phyloP scores from a whole-genome alignment of 2,113 vertebrate genomes.

The Pseudopodoces humilis region DNA sequence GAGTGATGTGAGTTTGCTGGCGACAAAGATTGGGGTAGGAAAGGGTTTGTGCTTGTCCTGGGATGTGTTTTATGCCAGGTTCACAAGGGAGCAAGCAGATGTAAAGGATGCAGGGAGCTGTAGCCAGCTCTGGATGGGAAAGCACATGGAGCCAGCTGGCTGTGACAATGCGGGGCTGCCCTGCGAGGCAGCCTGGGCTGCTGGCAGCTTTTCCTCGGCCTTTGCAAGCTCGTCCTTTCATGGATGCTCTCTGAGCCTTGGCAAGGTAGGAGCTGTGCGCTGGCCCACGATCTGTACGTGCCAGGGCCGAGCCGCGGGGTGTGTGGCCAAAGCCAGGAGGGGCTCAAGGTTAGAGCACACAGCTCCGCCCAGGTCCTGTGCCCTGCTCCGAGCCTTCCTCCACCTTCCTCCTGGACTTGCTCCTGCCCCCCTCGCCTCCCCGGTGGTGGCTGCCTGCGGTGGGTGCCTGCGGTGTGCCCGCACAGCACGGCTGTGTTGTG shows the following conservation, averaged over 20 bases:
- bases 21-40: not conserved
- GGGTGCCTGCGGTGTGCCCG: not conserved
- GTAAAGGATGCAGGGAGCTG: not conserved
- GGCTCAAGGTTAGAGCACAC: not conserved
- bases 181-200: not conserved
- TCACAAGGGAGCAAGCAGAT: not conserved
- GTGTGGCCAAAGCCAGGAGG: not conserved
- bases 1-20: not conserved
- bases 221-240: not conserved
- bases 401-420: not conserved
- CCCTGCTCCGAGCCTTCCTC: not conserved
- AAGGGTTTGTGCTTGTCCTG: not conserved
- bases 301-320: fast-evolving
- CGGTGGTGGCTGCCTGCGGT: fast-evolving
- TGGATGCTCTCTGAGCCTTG: not conserved
- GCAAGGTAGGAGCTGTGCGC: not conserved
- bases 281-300: not conserved
- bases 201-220: not conserved
- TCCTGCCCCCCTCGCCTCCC: not conserved
- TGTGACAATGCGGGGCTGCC: not conserved
- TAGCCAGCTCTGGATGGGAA: not conserved
- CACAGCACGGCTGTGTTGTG: not conserved
- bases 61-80: not conserved
- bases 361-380: not conserved
- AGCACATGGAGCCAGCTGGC: not conserved